These are phyloP conservation scores for Bettongia penicillata DNA, from an alignment of 2,113 vertebrate genomes.

Conservation along the genomic window DNA sequence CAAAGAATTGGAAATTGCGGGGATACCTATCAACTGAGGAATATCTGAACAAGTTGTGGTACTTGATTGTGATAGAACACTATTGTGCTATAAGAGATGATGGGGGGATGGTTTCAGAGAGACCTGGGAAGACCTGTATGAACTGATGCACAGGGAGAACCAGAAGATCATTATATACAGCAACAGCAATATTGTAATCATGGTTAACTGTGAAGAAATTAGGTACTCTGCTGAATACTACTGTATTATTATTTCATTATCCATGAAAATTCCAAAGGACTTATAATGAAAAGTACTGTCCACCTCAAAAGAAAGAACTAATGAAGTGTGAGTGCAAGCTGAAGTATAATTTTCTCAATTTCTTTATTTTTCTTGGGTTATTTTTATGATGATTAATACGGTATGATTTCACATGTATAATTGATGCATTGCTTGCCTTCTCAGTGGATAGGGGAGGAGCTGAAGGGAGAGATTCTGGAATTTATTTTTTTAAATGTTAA, in stretches of 20 bases:
- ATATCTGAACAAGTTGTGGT: not conserved
- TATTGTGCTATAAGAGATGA: not conserved
- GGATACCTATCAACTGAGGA: not conserved
- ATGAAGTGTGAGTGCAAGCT: not conserved
- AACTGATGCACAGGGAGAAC: not conserved
- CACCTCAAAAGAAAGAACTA: not conserved
- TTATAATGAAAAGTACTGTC: not conserved
- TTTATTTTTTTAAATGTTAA: no score
- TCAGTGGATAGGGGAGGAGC: no score
- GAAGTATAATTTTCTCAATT: not conserved
- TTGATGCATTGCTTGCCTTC: no score
- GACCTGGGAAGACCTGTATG: not conserved
- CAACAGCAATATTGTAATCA: not conserved
- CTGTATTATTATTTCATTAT: no score
- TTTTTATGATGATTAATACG: not conserved
- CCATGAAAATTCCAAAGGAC: not conserved
- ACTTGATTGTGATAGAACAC: not conserved
- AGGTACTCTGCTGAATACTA: not conserved
- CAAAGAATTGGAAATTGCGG: not conserved
- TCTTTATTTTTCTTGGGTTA: not conserved
- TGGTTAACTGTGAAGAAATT: not conserved
- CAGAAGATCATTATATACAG: not conserved
- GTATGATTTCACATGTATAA: not conserved
- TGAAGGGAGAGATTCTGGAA: no score
- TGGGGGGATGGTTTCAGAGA: not conserved